These are phyloP conservation scores for Sthenelais limicola DNA, from an alignment of 2,888 invertebrate genomes.

Conservation along the genomic window DNA sequence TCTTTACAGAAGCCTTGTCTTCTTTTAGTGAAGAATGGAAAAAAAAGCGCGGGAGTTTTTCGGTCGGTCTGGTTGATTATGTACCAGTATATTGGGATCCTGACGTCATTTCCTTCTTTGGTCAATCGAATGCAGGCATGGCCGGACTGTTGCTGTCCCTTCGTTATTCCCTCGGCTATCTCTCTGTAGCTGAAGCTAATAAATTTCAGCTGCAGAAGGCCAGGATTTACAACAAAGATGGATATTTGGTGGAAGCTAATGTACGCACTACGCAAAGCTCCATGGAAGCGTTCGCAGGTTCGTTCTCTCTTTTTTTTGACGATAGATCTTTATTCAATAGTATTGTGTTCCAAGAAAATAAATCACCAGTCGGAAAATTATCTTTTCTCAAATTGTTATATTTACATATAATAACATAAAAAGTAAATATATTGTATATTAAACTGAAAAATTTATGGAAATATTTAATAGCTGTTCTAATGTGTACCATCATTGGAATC, in stretches of 20 bases:
- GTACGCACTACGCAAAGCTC: slow-evolving; percentile 51
- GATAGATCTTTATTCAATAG: too few species aligned
- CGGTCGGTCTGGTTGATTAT: slow-evolving; percentile 44
- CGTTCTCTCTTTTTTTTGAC: too few species aligned
- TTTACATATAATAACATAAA: too few species aligned
- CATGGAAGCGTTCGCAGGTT: slow-evolving; percentile 6
- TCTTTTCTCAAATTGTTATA: too few species aligned
- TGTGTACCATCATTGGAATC: too few species aligned
- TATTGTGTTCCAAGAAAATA: too few species aligned
- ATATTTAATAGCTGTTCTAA: too few species aligned
- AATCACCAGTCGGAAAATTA: too few species aligned
- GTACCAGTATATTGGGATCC: slow-evolving; percentile 45
- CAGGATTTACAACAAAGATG: slow-evolving; percentile 49
- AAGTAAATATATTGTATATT: too few species aligned
- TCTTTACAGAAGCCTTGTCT: slow-evolving; percentile 62
- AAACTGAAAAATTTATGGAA: too few species aligned
- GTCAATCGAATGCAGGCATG: slow-evolving; percentile 45
- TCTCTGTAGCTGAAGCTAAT: slow-evolving; percentile 57
- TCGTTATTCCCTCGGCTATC: slow-evolving; percentile 60
- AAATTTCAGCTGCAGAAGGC: slow-evolving; percentile 53
- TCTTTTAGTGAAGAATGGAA: slow-evolving; percentile 59
- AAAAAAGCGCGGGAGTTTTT: slow-evolving; percentile 57
- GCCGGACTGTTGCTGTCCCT: slow-evolving; percentile 46
- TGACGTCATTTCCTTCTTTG: slow-evolving; percentile 37
- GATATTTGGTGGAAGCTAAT: slow-evolving; percentile 52